Base-by-base conservation (phyloP, 2,888 invertebrate genomes). In the Microplitis manilae region DNA sequence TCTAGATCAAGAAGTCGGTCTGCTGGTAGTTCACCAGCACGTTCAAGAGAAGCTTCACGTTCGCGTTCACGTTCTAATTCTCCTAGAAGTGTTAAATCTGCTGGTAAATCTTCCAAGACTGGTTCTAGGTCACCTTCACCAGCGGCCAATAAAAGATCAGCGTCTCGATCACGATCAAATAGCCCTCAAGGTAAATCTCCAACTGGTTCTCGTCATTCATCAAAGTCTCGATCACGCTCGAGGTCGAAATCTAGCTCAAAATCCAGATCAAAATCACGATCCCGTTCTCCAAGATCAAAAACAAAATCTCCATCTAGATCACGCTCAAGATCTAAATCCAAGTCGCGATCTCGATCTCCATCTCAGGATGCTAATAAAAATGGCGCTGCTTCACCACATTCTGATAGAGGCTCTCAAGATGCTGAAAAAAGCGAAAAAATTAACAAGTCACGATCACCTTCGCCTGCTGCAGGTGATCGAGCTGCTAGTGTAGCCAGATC, bases 251-350 rank as follows among this genome's bases (percentile, higher is more conserved):
- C 81, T 77, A 17, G 20, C 1, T 20, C 30, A 30, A 30, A 30
- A 30, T 30, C 30, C 2, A 30, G 30, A 30, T 30, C 30, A 4
- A 30, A 61, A 41, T 20, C 60, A 17, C 77, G 82, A 76, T 68
- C 72, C 68, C 30, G 64, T 64, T 41, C 72, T 60, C 41, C 68
- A 13, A 79, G 79, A 76, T 83, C 84, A 0, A 80, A 82, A 71
- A 85, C 85, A 8, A 79, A 85, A 68, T 87, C 88, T 9, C 83
- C 83, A 76, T 86, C 83, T 38, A 78, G 82, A 68, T 85, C 79
- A 15, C 73, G 76, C 77, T 87, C 88, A 50, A 81, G 85, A 41
- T 85, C 85, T 13, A 73, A 77, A 75, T 81, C 81, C 77, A 30
- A 84, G 41, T 87, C 86, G 4, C 79, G 83, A 67, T 87, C 85